These are phyloP conservation scores for Limnothrissa miodon DNA, from an alignment of 2,113 vertebrate genomes.

Conservation along the genomic window DNA sequence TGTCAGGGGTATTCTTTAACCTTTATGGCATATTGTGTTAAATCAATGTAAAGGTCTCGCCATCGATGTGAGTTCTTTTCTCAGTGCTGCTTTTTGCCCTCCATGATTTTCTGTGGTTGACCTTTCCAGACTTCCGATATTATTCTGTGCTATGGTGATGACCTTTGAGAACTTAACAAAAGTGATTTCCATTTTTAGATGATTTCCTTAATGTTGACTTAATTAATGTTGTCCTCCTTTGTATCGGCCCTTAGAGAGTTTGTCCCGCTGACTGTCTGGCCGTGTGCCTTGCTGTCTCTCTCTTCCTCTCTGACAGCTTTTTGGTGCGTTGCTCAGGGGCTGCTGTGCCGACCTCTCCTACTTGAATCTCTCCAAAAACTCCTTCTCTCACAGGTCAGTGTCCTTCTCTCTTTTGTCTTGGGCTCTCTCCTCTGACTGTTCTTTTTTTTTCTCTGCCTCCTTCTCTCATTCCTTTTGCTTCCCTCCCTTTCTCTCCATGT, in stretches of 20 bases:
- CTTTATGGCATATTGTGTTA: conserved; percentile 1
- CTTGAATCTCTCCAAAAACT: conserved; percentile 85
- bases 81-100: background rate
- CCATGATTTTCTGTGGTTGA: background rate
- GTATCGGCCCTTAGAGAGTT: background rate
- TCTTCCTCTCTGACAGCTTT: conserved; percentile 67
- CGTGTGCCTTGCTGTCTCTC: conserved; percentile 2
- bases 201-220: background rate
- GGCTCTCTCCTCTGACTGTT: background rate
- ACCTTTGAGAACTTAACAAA: background rate
- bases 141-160: background rate
- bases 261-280: background rate
- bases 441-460: no score
- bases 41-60: background rate
- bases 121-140: background rate
- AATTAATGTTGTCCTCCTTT: background rate
- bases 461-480: background rate
- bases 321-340: conserved; percentile 80
- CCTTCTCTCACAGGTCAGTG: conserved; percentile 81
- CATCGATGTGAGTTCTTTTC: background rate
- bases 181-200: background rate
- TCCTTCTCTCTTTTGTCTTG: conserved; percentile 11
- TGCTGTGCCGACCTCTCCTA: conserved; percentile 85
- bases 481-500: background rate
- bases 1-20: background rate